These are phyloP conservation scores for Meloidogyne hapla DNA, from an alignment of 1,140 invertebrate genomes.

Conservation along the genomic window DNA sequence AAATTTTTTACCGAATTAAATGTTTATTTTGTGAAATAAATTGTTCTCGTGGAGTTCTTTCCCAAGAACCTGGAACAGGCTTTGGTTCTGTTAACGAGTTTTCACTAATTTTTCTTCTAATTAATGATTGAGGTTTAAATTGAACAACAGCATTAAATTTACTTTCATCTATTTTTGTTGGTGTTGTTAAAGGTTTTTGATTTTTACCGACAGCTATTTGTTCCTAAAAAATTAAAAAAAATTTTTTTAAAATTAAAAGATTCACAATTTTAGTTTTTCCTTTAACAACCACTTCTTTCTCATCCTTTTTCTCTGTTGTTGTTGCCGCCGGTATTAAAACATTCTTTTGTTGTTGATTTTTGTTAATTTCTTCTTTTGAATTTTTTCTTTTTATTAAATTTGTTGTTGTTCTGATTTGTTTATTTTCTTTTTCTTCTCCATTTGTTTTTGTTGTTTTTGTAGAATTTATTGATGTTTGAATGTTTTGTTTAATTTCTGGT, in stretches of 20 bases:
- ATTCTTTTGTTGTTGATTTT: too few relatives aligned
- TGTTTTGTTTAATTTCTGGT: too few relatives aligned
- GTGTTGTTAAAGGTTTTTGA: background rate
- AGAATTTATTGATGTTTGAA: too few relatives aligned
- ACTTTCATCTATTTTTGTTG: slow-evolving; percentile 33
- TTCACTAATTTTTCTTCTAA: slow-evolving; percentile 6
- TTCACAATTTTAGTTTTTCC: background rate
- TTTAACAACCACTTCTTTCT: too few relatives aligned
- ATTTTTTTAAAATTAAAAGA: background rate
- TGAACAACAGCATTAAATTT: slow-evolving; percentile 47
- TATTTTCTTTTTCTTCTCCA: too few relatives aligned
- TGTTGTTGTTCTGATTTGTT: too few relatives aligned
- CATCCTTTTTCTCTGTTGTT: too few relatives aligned
- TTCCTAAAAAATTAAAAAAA: background rate
- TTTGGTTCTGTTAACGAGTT: background rate
- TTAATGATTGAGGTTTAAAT: slow-evolving; percentile 26
- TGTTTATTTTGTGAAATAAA: slow-evolving; percentile 44
- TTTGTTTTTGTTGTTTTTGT: too few relatives aligned
- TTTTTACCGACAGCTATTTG: too few relatives aligned
- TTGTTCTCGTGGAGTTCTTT: slow-evolving; percentile 25
- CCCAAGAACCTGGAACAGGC: slow-evolving; percentile 42
- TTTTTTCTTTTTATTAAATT: too few relatives aligned
- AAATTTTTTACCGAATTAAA: slow-evolving; percentile 22
- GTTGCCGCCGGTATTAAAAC: too few relatives aligned
- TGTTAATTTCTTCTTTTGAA: too few relatives aligned